These are phyloP conservation scores for Sminthopsis crassicaudata DNA, from an alignment of 2,113 vertebrate genomes.

Conservation along the genomic window DNA sequence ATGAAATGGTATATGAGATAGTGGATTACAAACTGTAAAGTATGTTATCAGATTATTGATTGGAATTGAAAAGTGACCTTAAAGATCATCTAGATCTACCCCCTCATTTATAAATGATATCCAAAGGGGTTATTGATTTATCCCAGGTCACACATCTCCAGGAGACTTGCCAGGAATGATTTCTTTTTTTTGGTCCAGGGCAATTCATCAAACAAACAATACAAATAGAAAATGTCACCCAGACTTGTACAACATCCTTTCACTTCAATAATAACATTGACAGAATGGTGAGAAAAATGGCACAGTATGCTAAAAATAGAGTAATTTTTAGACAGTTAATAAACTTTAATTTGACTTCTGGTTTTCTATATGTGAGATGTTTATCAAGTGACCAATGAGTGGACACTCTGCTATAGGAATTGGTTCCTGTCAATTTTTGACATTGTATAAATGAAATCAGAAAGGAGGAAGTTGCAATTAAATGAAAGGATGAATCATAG, in stretches of 20 bases:
- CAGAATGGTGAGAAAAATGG: background rate
- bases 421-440: background rate
- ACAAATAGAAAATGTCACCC: background rate
- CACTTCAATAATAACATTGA: background rate
- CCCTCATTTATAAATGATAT: background rate
- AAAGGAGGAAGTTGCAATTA: background rate
- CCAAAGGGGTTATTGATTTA: background rate
- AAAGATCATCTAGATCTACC: background rate
- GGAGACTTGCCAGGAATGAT: background rate
- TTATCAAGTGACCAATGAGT: background rate
- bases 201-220: background rate
- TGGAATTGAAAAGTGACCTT: background rate
- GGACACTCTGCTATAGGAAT: background rate
- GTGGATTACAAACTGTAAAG: background rate
- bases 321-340: background rate
- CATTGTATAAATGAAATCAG: background rate
- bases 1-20: background rate
- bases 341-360: background rate
- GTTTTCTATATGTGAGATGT: background rate
- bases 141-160: background rate
- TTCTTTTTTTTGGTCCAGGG: background rate
- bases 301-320: background rate
- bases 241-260: background rate
- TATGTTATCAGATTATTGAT: background rate
- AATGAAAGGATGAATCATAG: background rate